Evolutionary conservation across 1,140 invertebrate species (phyloP), one percentile per base, ranked within the genome.

Genomic region (Drosophila parabipectinata): DNA sequence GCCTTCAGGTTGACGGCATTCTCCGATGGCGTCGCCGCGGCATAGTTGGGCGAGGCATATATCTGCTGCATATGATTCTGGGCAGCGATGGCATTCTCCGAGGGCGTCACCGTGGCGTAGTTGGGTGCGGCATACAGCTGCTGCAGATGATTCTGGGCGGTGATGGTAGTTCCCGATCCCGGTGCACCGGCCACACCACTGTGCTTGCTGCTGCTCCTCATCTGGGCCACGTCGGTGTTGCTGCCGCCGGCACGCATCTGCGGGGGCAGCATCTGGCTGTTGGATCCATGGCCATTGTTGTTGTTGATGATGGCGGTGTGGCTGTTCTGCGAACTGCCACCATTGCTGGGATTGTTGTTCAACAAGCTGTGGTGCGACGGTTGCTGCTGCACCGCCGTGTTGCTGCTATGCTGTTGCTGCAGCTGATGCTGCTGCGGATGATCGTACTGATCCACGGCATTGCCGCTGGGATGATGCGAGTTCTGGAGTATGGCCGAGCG

Each of bases 391-490:
- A 73, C 51, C n/a, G 73, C 34, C 37, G 32, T 52, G 47, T 72
- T 74, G 55, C 52, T 69, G 52, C 26, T 69, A 55, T 73, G 15
- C 15, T 15, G 66, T 48, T 68, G 74, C 34, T 72, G 69, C 15
- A 72, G 77, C 26, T 76, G 73, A 52, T 84, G 68, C 53, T 74
- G 57, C 51, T 56, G 41, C 12, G 77, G 80, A 41, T 68, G 60
- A 28, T 81, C 60, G 44, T 56, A 61, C 28, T 82, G 82, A 54
- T 91, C 72, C 7, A 59, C 53, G 15, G 82, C 56, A 56, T 77
- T 90, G 44, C 91, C 91, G 45, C 90, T 91, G 73, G 91, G 91
- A 78, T 92, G 84, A 79, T 90, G 84, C 12, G 91, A 91, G 39
- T 83, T 91, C 28, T 92, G 91, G 61, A 92, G 75, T 54, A 92